A percentile compares a stretch with the other conserved stretches of the same genome.
These are phyloP conservation scores for Zaprionus gabonicus DNA, from an alignment of 1,140 invertebrate genomes.

Conservation along the genomic window DNA sequence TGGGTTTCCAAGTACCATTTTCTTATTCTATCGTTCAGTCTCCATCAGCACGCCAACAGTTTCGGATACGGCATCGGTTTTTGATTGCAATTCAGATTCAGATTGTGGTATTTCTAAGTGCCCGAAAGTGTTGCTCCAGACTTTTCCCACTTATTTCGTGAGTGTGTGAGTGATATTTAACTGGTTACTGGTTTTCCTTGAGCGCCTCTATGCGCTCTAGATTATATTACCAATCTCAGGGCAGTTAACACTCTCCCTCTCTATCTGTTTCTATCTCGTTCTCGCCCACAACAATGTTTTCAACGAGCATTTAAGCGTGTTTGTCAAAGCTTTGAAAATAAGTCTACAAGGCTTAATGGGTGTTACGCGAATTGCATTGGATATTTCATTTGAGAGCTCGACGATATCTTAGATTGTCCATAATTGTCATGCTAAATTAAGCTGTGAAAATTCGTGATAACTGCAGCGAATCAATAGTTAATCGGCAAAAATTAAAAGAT, in stretches of 20 bases:
- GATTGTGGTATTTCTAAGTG: conserved; percentile 15
- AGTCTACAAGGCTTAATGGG: not conserved
- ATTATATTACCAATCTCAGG: conserved; percentile 30
- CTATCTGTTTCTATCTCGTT: not conserved
- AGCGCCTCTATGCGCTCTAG: conserved; percentile 14
- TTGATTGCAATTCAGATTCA: not conserved
- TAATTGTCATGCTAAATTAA: not conserved
- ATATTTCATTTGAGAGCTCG: not conserved
- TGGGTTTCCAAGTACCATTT: conserved; percentile 3
- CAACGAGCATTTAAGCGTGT: conserved; percentile 6
- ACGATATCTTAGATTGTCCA: not conserved
- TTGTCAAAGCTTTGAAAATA: conserved; percentile 2
- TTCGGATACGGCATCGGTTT: conserved; percentile 47
- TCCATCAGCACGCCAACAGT: conserved; percentile 44
- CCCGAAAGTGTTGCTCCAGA: conserved; percentile 5
- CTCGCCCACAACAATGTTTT: not conserved
- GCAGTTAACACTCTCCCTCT: conserved; percentile 3
- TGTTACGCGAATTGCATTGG: conserved; percentile 1
- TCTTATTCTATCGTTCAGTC: conserved; percentile 53
- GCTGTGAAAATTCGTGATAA: not conserved
- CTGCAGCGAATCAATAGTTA: not conserved
- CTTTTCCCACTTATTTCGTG: not conserved
- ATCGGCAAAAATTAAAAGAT: too few species aligned
- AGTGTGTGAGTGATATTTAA: conserved; percentile 1
- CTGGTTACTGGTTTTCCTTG: conserved; percentile 30